Evolutionary conservation across 2,113 vertebrate genomes (phyloP).

Genomic region (Vimba vimba): DNA sequence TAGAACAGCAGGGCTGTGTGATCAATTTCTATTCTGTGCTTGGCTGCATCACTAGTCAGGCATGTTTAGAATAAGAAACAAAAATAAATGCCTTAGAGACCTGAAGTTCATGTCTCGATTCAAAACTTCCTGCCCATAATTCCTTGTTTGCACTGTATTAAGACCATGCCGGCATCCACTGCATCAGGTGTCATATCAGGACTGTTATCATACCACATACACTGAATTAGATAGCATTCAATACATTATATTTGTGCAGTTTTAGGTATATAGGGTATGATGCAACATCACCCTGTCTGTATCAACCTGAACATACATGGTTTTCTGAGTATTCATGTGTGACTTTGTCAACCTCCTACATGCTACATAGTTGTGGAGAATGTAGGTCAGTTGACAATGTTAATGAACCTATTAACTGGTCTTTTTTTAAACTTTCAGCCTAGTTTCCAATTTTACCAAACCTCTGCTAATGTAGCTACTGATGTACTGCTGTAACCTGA

Average conservation of each 20-base stretch:
- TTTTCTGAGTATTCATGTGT: slow-evolving; percentile 1
- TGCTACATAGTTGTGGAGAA: slow-evolving; percentile 16
- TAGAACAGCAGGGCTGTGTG: slow-evolving; percentile 30
- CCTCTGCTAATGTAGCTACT: neutral
- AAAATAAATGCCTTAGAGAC: slow-evolving; percentile 22
- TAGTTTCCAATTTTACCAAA: slow-evolving; percentile 44
- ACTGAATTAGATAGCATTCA: neutral
- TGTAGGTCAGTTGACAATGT: slow-evolving; percentile 36
- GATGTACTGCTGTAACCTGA: neutral
- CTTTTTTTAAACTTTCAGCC: slow-evolving; percentile 49
- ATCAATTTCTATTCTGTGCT: slow-evolving; percentile 72
- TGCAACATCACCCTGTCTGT: neutral
- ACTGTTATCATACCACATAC: neutral
- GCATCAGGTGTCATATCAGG: neutral
- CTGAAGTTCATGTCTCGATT: neutral
- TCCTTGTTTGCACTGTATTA: neutral
- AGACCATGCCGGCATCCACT: neutral
- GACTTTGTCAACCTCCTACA: neutral
- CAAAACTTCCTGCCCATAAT: neutral
- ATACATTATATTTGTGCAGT: neutral
- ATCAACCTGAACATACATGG: neutral
- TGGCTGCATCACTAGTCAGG: slow-evolving; percentile 62
- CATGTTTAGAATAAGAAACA: slow-evolving; percentile 41
- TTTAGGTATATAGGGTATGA: neutral
- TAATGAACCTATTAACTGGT: slow-evolving; percentile 22